Evolutionary conservation across 2,797 vertebrate genomes (phyloP), one percentile per base, ranked within the genome.

Genomic region (Xyrichtys novacula): DNA sequence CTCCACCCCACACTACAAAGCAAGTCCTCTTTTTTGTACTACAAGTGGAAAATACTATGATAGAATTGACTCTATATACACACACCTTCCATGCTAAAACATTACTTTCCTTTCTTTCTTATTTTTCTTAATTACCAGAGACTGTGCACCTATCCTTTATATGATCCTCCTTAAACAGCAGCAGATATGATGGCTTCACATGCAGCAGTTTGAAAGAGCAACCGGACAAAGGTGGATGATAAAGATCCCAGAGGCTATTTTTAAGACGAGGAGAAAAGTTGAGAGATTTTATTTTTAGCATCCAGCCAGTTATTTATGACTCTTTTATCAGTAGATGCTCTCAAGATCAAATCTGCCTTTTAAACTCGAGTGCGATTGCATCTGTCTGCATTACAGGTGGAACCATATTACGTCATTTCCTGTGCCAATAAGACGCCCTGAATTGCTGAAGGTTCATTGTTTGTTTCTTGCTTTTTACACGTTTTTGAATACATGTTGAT

Each of bases 1-100:
- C 32, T 31, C 55, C 53, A 65, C 43, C 54, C 63, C 70, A 69
- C 85, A 86, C 83, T 87, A 84, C 85, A 79, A 81, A 67, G 76
- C 49, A 76, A 65, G 61, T 78, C 59, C 49, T 78, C 23, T 63
- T 74, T 79, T 87, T 90, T 89, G 50, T 88, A 88, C 75, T 81
- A 59, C 84, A 81, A 78, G 76, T 88, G 78, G 88, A 82, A 90
- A 89, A 86, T 91, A 81, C 67, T 80, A 85, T 86, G 44, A 87
- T 69, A 62, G n/a, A 80, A 78, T 71, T 83, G 70, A 83, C 71
- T 83, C 61, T 74, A 84, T 80, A 80, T 66, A 71, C 60, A 71
- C 59, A 83, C 58, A 77, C 53, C 71, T 78, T 88, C 86, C 80
- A 79, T 84, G 74, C 76, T 76, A 73, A 80, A 73, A 65, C 61